Conservation (phyloP, 2,888 invertebrate genomes). For the Cyclophora punctaria region DNA sequence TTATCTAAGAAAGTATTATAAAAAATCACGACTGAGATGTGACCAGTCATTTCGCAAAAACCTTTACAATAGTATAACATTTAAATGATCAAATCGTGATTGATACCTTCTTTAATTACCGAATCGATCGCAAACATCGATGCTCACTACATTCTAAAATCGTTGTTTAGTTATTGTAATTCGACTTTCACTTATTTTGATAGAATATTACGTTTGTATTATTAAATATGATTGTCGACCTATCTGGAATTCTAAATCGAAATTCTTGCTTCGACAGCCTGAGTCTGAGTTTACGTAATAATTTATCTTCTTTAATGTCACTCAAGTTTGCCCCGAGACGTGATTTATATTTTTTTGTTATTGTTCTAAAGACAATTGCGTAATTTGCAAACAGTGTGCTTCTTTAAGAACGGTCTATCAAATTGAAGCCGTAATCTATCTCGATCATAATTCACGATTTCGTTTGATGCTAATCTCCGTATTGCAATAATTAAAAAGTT, state of each 20-base stretch:
- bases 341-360: slow-evolving; percentile 22
- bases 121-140: slow-evolving; percentile 39
- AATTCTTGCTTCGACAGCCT: slow-evolving; percentile 33
- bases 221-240: slow-evolving; percentile 39
- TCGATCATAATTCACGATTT: no score
- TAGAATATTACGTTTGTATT: slow-evolving; percentile 23
- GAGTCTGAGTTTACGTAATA: slow-evolving; percentile 47
- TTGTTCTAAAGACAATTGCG: slow-evolving; percentile 30
- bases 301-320: slow-evolving; percentile 37
- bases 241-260: slow-evolving; percentile 31
- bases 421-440: no score
- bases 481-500: no score
- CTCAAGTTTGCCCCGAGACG: slow-evolving; percentile 8
- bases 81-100: slow-evolving; percentile 37
- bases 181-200: slow-evolving; percentile 63
- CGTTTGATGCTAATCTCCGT: no score
- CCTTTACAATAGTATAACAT: slow-evolving; percentile 29
- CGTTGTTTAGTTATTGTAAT: slow-evolving; percentile 48
- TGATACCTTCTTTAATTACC: slow-evolving; percentile 63
- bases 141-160: slow-evolving; percentile 42
- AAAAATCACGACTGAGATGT: no score
- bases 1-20: no score
- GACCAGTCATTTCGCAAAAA: slow-evolving; percentile 24
- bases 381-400: slow-evolving; percentile 13
- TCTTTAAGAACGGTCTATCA: no score